Evolutionary conservation across 2,797 vertebrate genomes (phyloP).

Genomic region (Anabacerthia variegaticeps): DNA sequence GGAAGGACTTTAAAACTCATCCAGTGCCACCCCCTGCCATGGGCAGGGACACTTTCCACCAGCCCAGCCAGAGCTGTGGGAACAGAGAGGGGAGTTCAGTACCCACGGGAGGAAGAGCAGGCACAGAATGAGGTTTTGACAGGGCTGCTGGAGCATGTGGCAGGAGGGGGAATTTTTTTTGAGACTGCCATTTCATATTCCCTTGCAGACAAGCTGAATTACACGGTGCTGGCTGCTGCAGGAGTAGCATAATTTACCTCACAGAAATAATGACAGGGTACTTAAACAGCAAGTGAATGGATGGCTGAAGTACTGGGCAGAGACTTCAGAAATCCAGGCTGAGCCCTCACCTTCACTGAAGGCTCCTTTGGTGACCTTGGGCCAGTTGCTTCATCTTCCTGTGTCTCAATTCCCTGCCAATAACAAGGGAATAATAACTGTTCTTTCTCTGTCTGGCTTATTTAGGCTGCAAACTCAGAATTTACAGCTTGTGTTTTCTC

Average conservation of each 20-base stretch:
- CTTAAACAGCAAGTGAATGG: conserved; percentile 42
- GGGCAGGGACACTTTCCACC: neutral
- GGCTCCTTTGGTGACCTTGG: neutral
- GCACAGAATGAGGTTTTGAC: conserved; percentile 29
- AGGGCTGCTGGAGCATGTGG: conserved; percentile 37
- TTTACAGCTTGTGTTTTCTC: neutral
- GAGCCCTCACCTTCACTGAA: conserved; percentile 12
- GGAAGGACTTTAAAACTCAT: neutral
- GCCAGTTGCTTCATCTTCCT: neutral
- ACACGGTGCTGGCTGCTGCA: conserved; percentile 35
- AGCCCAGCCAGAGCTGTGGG: neutral
- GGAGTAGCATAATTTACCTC: conserved; percentile 37
- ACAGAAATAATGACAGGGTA: conserved; percentile 47
- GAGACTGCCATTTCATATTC: conserved; percentile 55
- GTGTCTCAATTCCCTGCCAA: neutral
- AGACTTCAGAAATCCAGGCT: neutral
- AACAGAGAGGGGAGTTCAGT: neutral
- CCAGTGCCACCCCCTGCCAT: neutral
- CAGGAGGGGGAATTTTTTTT: conserved; percentile 49
- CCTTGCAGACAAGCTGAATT: conserved; percentile 53
- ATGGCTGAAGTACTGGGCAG: conserved; percentile 29
- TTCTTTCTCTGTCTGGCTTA: neutral
- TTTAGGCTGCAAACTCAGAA: neutral
- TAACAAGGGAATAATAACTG: neutral
- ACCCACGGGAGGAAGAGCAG: neutral